A percentile compares a stretch with the other conserved stretches of the same genome.
Evolutionary conservation across 2,797 vertebrate species (phyloP).

Genomic region (Protonibea diacanthus): DNA sequence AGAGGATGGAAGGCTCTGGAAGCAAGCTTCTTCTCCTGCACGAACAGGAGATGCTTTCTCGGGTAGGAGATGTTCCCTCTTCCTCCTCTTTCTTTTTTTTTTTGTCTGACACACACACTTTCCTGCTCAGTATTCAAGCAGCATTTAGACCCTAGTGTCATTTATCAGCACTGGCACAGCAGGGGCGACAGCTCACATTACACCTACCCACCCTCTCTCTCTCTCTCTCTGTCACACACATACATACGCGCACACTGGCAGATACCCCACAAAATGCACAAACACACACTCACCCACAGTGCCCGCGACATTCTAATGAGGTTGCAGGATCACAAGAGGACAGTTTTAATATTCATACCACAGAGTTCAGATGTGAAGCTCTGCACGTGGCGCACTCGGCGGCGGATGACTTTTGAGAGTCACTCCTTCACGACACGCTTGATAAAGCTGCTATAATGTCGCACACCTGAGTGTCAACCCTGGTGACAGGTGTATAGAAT

Average conservation of each 20-base stretch:
- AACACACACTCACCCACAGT: constrained; percentile 22
- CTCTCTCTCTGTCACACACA: background rate
- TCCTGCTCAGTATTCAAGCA: constrained; percentile 74
- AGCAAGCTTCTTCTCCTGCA: constrained; percentile 94
- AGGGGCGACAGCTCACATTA: constrained; percentile 70
- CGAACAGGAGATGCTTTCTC: constrained; percentile 97
- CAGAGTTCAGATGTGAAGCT: constrained; percentile 45
- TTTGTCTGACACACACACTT: background rate
- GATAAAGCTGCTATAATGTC: constrained; percentile 24
- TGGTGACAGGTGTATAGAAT: constrained; percentile 4
- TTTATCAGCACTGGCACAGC: constrained; percentile 79
- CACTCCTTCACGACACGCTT: constrained; percentile 10
- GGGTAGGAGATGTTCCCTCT: constrained; percentile 83
- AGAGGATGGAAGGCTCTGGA: constrained; percentile 89
- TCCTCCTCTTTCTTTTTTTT: background rate
- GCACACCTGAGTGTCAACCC: constrained; percentile 3
- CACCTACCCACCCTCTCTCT: constrained; percentile 34
- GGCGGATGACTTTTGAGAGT: constrained; percentile 35
- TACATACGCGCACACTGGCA: constrained; percentile 13
- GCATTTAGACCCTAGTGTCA: constrained; percentile 65
- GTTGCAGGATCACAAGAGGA: constrained; percentile 64
- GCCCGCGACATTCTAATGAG: constrained; percentile 74
- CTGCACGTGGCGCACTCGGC: constrained; percentile 10
- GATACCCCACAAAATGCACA: background rate
- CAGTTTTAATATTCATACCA: constrained; percentile 74